Conservation (phyloP, 2,797 vertebrate genomes). For the Poecilia wingei region DNA sequence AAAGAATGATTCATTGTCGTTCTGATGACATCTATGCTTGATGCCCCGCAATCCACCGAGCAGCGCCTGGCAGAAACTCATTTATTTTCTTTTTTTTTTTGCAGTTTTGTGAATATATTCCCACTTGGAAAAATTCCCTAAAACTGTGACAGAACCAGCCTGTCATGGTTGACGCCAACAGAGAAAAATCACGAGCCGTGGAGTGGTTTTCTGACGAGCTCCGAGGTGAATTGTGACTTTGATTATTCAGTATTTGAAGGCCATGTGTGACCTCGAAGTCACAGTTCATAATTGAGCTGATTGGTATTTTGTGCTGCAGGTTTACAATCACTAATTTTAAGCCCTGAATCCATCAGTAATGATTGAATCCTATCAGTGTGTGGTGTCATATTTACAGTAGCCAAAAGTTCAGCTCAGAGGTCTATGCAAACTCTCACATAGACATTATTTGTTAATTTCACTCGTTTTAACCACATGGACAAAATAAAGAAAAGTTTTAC, state of each 20-base stretch:
- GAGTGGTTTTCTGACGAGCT: not conserved
- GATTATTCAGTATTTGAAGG: not conserved
- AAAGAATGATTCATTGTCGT: constrained; percentile 53
- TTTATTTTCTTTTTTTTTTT: constrained; percentile 32
- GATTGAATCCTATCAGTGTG: not conserved
- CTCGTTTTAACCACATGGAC: not conserved
- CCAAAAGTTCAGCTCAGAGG: not conserved
- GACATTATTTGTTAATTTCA: not conserved
- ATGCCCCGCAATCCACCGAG: constrained; percentile 47
- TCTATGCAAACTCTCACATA: not conserved
- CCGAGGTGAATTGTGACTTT: not conserved
- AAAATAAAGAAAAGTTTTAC: not conserved
- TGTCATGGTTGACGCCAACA: not conserved
- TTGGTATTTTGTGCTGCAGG: not conserved
- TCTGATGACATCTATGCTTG: constrained; percentile 59
- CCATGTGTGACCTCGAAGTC: not conserved
- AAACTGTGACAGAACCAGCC: constrained; percentile 5
- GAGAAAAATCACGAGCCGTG: not conserved
- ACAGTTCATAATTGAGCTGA: not conserved
- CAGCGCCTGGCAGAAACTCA: constrained; percentile 38
- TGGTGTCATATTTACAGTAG: not conserved
- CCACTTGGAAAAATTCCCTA: constrained; percentile 4
- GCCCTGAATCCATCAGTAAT: not conserved
- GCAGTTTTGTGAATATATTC: constrained; percentile 11
- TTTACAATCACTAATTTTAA: not conserved